Evolutionary conservation across 2,797 vertebrate species (phyloP).

Genomic region (Acanthis flammea): DNA sequence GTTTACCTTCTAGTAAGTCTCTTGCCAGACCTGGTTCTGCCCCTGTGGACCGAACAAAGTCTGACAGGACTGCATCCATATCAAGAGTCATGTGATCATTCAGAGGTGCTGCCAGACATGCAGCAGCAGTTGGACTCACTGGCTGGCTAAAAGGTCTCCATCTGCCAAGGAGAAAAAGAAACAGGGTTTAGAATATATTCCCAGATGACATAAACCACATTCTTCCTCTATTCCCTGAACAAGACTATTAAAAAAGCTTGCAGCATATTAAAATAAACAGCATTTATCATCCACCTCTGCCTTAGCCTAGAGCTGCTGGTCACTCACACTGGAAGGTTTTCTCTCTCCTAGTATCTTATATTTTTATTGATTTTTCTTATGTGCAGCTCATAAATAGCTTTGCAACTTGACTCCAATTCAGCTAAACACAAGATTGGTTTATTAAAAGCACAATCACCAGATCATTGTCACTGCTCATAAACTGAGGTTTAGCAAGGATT

Average conservation of each 20-base stretch:
- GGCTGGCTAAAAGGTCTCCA: conserved; percentile 90
- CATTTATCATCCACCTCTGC: neutral
- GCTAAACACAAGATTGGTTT: neutral
- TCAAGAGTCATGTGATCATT: conserved; percentile 99
- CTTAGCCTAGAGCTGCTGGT: neutral
- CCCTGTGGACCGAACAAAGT: conserved; percentile 99
- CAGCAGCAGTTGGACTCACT: conserved; percentile 85
- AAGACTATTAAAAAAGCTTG: neutral
- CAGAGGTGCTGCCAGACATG: conserved; percentile 88
- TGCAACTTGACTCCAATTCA: neutral
- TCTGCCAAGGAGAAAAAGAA: conserved; percentile 74
- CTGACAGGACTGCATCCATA: conserved; percentile 99
- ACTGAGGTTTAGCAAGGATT: neutral
- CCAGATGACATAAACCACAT: neutral
- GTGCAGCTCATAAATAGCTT: neutral
- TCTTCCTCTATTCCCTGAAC: neutral
- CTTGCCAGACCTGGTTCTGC: conserved; percentile 99
- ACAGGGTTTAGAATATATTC: neutral
- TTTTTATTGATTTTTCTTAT: neutral
- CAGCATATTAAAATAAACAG: neutral
- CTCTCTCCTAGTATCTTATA: neutral
- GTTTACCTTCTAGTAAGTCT: conserved; percentile 98
- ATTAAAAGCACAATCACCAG: neutral
- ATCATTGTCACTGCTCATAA: neutral
- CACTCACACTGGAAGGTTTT: neutral